Evolutionary conservation across 2,797 vertebrate species (phyloP).

Genomic region (Sebastes goodei): DNA sequence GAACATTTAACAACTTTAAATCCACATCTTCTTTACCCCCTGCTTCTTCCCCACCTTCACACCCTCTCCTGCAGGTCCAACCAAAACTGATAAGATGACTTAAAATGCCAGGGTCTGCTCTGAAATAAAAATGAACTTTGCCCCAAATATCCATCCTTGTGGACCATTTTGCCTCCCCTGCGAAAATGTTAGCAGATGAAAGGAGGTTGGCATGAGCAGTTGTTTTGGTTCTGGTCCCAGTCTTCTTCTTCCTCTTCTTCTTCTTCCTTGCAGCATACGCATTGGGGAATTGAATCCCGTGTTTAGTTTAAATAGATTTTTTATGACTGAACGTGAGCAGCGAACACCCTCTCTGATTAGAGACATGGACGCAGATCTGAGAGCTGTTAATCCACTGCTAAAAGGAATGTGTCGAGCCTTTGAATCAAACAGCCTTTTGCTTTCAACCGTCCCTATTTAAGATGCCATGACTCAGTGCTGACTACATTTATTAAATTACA

Average conservation of each 20-base stretch:
- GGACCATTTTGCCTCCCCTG: slow-evolving; percentile 14
- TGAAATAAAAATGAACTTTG: slow-evolving; percentile 59
- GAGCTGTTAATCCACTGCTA: slow-evolving; percentile 45
- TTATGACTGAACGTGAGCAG: slow-evolving; percentile 43
- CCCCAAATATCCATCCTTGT: slow-evolving; percentile 27
- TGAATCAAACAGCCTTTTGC: slow-evolving; percentile 27
- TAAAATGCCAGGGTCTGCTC: slow-evolving; percentile 36
- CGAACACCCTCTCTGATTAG: slow-evolving; percentile 36
- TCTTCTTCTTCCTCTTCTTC: slow-evolving; percentile 22
- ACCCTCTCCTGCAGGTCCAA: background rate
- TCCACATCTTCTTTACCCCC: slow-evolving; percentile 2
- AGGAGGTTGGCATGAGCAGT: slow-evolving; percentile 11
- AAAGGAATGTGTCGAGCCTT: slow-evolving; percentile 35
- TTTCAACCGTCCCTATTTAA: slow-evolving; percentile 14
- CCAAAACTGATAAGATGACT: slow-evolving; percentile 50
- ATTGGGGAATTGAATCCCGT: slow-evolving; percentile 36
- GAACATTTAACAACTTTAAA: slow-evolving; percentile 39
- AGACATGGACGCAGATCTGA: slow-evolving; percentile 46
- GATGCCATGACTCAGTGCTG: slow-evolving; percentile 17
- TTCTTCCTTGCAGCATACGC: background rate
- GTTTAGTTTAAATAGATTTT: slow-evolving; percentile 52
- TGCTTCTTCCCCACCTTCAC: slow-evolving; percentile 1
- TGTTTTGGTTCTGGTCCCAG: slow-evolving; percentile 37
- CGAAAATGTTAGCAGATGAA: slow-evolving; percentile 48
- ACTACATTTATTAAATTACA: slow-evolving; percentile 36